A percentile compares a stretch with the other conserved stretches of the same genome.
Conservation (phyloP, 2,888 invertebrate species). For the Cotesia congregata region DNA sequence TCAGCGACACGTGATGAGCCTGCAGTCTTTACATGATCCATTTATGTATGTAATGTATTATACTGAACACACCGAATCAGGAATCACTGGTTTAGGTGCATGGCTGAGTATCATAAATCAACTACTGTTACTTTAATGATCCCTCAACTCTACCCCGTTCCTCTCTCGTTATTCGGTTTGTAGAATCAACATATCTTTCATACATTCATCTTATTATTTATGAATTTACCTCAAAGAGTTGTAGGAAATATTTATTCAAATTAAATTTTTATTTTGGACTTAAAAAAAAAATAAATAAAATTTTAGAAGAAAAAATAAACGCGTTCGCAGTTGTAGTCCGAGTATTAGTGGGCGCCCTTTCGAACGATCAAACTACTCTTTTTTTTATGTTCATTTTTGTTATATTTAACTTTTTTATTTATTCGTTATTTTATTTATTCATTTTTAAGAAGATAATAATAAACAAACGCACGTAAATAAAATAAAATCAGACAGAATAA, state of each 20-base stretch:
- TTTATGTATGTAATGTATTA: not conserved
- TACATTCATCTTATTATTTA: not conserved
- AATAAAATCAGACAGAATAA: conserved; percentile 18
- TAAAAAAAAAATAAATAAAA: not conserved
- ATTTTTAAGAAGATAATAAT: conserved; percentile 17
- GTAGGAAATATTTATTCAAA: too few species aligned
- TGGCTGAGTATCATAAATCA: conserved; percentile 6
- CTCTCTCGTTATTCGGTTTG: not conserved
- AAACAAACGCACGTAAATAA: conserved; percentile 15
- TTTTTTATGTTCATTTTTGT: conserved; percentile 17
- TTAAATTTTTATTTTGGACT: not conserved
- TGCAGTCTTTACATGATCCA: not conserved
- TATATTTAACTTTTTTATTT: conserved; percentile 22
- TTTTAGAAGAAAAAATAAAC: conserved; percentile 11
- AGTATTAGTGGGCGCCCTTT: conserved; percentile 29
- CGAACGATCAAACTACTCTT: conserved; percentile 34
- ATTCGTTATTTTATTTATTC: conserved; percentile 23
- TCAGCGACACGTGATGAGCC: conserved; percentile 31
- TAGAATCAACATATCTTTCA: not conserved
- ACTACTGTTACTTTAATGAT: not conserved
- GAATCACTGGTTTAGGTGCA: not conserved
- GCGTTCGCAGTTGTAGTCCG: conserved; percentile 36
- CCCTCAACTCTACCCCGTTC: not conserved
- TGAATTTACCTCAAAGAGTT: not conserved
- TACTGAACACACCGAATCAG: not conserved